Percentiles rank a stretch among this genome's conserved stretches.
These are phyloP conservation scores for Ooceraea biroi DNA, from an alignment of 1,140 invertebrate genomes.

Conservation along the genomic window DNA sequence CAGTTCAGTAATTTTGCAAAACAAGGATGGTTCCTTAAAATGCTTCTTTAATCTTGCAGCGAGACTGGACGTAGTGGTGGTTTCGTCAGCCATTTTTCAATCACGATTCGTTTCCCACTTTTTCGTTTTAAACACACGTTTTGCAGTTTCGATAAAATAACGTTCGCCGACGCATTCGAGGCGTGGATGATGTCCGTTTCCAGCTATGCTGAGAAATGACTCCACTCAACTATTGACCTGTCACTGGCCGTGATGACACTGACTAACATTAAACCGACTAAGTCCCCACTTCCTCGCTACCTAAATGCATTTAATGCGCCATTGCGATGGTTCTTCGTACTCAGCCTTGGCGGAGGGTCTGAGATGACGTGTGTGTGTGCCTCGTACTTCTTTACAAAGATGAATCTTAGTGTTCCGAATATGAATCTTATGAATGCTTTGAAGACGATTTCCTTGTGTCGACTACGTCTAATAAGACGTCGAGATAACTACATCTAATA, in stretches of 20 bases:
- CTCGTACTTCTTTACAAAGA: not conserved
- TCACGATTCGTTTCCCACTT: slow-evolving; percentile 12
- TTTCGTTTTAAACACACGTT: not conserved
- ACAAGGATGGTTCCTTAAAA: slow-evolving; percentile 71
- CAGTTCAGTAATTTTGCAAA: slow-evolving; percentile 76
- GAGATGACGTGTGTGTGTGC: slow-evolving; percentile 21
- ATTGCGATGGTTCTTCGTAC: slow-evolving; percentile 60
- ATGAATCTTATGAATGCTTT: not conserved
- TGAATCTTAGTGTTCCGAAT: not conserved
- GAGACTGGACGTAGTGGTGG: not conserved
- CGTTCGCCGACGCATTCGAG: slow-evolving; percentile 26
- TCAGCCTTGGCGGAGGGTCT: slow-evolving; percentile 53
- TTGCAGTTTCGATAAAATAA: slow-evolving; percentile 2
- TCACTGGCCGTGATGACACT: slow-evolving; percentile 43
- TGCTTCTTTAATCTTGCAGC: slow-evolving; percentile 60
- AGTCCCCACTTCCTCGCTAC: slow-evolving; percentile 64
- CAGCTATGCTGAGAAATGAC: slow-evolving; percentile 38
- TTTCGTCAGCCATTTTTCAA: slow-evolving; percentile 68
- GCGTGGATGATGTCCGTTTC: not conserved
- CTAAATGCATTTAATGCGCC: slow-evolving; percentile 63
- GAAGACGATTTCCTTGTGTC: not conserved
- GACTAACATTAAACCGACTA: slow-evolving; percentile 56
- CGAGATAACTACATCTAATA: not conserved
- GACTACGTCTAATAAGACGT: not conserved
- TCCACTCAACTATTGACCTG: slow-evolving; percentile 40